Base-by-base conservation (phyloP, 2,888 invertebrate species). In the Drosophila nigritarsus region DNA sequence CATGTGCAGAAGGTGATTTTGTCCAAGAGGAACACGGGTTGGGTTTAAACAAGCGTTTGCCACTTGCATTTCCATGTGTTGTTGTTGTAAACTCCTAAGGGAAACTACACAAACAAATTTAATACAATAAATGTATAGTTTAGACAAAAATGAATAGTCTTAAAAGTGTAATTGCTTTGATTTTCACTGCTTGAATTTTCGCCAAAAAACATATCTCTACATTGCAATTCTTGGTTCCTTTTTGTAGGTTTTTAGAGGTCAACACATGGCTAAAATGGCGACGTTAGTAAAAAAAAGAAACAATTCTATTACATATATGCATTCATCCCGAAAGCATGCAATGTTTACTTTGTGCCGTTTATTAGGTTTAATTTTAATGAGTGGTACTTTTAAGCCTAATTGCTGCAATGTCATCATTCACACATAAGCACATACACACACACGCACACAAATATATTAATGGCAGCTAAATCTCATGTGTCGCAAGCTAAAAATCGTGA, bases 1-100 rank as follows among this genome's bases (percentile, higher is more conserved):
- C 94, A 96, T 74, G 95, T 96, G 60, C 77, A 89, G 63, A 92
- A 90, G 69, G 89, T 89, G 2, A 73, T 88, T n/a, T 51, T 85
- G 8, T 85, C 80, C 55, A 87, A 82, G 65, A 86, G 82, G 67
- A 83, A 81, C 40, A 60, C 77, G 2, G 88, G 90, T 13, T 85
- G 88, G 88, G 27, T 9, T 29, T 84, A 83, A 49, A 1, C 58
- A 24, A n/a, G 7, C 11, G 7, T 9, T 59, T 48, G 20, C 24
- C 34, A 18, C 27, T 48, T 53, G 20, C 7, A 11, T 7, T 40
- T 45, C 13, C 2, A 34, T 24, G 8, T 27, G 30, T 27, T 30
- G 2, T 27, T n/a, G 2, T n/a, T 24, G 11, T 15, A 20, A 7
- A n/a, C 18, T 29, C n/a, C 11, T 11, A 27, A 18, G 13, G 29